Base-by-base conservation (phyloP, 2,888 invertebrate genomes). In the Clitarchus hookeri region DNA sequence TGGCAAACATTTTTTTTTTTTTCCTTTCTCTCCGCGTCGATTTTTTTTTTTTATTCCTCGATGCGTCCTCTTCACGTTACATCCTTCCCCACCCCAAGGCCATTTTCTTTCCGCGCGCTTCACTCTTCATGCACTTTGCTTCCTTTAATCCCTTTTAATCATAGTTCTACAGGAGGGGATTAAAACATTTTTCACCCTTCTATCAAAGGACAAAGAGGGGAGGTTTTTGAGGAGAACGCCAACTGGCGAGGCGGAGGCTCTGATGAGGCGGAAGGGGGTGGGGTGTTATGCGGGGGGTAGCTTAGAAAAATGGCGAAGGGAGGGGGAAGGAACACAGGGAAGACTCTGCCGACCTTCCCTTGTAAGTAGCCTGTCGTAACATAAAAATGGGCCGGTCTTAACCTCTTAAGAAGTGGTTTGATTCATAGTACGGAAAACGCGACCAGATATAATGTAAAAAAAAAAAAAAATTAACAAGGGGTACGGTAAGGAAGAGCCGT, bases 101-200 rank as follows among this genome's bases (percentile, higher is more conserved):
- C 23, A 65, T 82, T 82, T 82, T 82, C 44, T 82, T 82, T 82
- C 44, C 44, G 23, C 82, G n/a, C 8, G 19, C 82, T 82, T 82
- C 82, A 82, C 44, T 44, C 36, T 82, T 82, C 82, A 82, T 82
- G 82, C 82, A 82, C 82, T 82, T 82, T 82, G 44, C 82, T 82
- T 82, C 82, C 82, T 82, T 44, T 27, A 82, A 82, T 82, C 82
- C 82, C 82, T 82, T 82, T 82, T 82, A 82, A 82, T 82, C 82
- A 82, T 82, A 44, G 82, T 82, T 82, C 82, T 82, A 82, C 82
- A 82, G 44, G 82, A 44, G 82, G 27, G 82, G 82, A 82, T 82
- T 82, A 82, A 82, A 82, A 82, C 44, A 82, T 82, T 82, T 82
- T 82, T 82, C 82, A 82, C 82, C 82, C 82, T 82, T 82, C 82